Percentiles rank a stretch among this genome's conserved stretches.
Conservation (phyloP, 2,888 invertebrate genomes). For the Colostygia pectinataria region DNA sequence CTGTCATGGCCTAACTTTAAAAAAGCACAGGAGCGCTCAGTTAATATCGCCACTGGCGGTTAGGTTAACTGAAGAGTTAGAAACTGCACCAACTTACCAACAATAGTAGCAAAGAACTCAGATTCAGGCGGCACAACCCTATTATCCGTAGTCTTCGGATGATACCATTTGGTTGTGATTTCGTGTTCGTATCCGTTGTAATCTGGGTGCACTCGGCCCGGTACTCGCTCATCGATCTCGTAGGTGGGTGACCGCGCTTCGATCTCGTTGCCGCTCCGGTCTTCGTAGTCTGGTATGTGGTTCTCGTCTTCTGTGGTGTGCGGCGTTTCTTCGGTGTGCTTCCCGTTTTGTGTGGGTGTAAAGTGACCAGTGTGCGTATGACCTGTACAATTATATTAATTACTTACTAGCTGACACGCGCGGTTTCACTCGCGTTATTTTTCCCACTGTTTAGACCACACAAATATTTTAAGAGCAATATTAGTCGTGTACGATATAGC, state of each 20-base stretch:
- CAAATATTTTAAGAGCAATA: too few species aligned
- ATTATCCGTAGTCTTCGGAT: constrained; percentile 74
- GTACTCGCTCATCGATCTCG: constrained; percentile 57
- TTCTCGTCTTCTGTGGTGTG: constrained; percentile 79
- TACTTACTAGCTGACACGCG: too few species aligned
- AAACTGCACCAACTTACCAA: constrained; percentile 59
- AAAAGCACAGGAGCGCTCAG: too few species aligned
- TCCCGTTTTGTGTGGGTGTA: constrained; percentile 60
- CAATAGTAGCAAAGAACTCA: constrained; percentile 76
- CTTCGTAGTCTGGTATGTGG: constrained; percentile 70
- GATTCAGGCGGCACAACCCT: constrained; percentile 75
- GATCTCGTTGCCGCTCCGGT: constrained; percentile 58
- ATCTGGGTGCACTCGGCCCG: constrained; percentile 61
- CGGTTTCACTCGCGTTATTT: too few species aligned
- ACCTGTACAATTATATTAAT: constrained; percentile 57
- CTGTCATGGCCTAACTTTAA: too few species aligned
- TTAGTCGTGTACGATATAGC: too few species aligned
- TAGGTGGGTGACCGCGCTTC: constrained; percentile 65
- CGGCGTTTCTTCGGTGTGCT: constrained; percentile 59
- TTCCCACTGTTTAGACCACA: too few species aligned
- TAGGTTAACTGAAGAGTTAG: too few species aligned
- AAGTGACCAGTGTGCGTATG: constrained; percentile 64
- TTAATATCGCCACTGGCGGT: too few species aligned
- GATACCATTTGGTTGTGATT: constrained; percentile 75
- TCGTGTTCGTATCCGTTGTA: constrained; percentile 73